A percentile compares a stretch with the other conserved stretches of the same genome.
These are phyloP conservation scores for Sarcophaga bullata DNA, from an alignment of 1,140 invertebrate genomes.

Conservation along the genomic window DNA sequence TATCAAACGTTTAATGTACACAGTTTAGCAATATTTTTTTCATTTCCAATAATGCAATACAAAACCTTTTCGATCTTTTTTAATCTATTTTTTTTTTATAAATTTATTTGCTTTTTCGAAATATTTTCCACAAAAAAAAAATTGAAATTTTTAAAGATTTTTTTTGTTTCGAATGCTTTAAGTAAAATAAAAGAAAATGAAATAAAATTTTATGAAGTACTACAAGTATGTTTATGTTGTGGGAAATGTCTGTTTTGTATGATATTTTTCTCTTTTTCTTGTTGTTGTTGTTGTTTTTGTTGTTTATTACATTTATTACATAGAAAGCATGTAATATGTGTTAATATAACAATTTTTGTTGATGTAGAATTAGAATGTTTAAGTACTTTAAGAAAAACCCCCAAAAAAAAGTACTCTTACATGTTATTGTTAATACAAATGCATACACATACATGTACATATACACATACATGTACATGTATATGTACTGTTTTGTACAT, in stretches of 20 bases:
- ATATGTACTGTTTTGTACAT: background rate
- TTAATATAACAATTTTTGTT: constrained; percentile 3
- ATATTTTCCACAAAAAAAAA: too few species aligned
- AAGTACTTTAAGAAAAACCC: constrained; percentile 3
- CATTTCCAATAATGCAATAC: too few species aligned
- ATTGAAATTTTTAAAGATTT: too few species aligned
- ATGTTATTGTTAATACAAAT: too few species aligned
- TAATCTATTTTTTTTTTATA: too few species aligned
- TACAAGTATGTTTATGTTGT: constrained; percentile 8
- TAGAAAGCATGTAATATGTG: background rate
- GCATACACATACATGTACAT: background rate
- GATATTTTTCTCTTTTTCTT: background rate
- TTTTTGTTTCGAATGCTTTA: background rate
- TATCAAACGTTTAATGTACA: too few species aligned
- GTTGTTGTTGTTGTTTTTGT: too few species aligned
- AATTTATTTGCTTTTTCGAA: too few species aligned
- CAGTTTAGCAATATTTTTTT: too few species aligned
- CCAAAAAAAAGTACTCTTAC: background rate
- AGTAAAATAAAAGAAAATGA: background rate
- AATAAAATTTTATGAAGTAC: background rate
- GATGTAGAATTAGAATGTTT: constrained; percentile 15
- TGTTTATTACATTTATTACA: too few species aligned
- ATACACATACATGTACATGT: background rate
- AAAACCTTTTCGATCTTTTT: too few species aligned
- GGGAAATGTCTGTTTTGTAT: background rate